phyloP scores from a whole-genome alignment of 1,140 invertebrate genomes.

The Lepidurus arcticus region DNA sequence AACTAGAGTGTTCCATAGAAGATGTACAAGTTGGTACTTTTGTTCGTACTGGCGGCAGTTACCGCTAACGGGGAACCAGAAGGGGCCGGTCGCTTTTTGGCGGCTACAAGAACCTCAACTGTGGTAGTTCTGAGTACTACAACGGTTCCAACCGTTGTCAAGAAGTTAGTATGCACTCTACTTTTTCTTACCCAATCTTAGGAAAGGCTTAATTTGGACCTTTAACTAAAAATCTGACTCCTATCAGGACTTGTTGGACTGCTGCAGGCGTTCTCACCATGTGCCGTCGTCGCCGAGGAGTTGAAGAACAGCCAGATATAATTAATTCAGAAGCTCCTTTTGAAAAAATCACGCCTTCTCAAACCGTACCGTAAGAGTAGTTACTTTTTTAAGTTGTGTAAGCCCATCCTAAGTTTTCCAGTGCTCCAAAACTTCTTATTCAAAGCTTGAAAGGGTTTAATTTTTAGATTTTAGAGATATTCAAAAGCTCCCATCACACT shows the following conservation, averaged over 20 bases:
- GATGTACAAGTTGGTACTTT: neutral
- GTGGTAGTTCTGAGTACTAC: neutral
- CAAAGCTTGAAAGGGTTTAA: too few species aligned
- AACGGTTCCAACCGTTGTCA: neutral
- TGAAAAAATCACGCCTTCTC: neutral
- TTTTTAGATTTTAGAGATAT: too few species aligned
- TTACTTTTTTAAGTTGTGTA: neutral
- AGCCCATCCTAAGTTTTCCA: too few species aligned
- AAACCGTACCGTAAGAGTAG: neutral
- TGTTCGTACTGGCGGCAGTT: neutral
- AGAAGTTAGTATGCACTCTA: neutral
- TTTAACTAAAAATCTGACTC: neutral
- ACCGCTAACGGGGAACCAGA: neutral
- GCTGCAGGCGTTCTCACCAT: neutral
- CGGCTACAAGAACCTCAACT: neutral
- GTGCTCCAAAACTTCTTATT: too few species aligned
- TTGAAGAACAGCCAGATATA: slow-evolving; percentile 25
- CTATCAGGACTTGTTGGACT: neutral
- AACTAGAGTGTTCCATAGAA: neutral
- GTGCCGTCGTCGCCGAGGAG: slow-evolving; percentile 24
- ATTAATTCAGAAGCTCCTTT: neutral
- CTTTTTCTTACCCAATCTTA: neutral
- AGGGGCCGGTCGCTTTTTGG: neutral
- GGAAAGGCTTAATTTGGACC: neutral
- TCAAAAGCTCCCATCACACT: too few species aligned